phyloP scores from a whole-genome alignment of 37 sponge, comb jelly and placozoan species.

The Trichoplax adhaerens region DNA sequence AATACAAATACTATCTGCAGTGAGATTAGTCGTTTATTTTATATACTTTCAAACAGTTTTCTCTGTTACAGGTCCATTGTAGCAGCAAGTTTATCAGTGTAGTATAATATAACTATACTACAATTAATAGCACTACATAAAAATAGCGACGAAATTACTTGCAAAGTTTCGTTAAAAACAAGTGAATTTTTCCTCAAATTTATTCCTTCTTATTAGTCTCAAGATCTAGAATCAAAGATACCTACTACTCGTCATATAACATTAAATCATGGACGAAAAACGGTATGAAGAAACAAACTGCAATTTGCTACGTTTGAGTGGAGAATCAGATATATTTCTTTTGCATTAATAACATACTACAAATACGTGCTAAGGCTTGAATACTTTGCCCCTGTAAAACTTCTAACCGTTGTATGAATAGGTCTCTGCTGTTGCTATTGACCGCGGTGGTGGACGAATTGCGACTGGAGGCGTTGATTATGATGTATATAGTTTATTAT shows the following conservation, averaged over 20 bases:
- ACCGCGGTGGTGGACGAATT: slow-evolving; percentile 79
- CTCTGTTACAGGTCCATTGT: too few species aligned
- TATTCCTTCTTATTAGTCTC: too few species aligned
- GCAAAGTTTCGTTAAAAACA: too few species aligned
- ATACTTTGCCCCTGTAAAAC: neutral
- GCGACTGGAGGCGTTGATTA: slow-evolving; percentile 83
- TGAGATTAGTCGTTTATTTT: too few species aligned
- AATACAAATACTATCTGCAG: too few species aligned
- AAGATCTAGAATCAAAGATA: slow-evolving; percentile 21
- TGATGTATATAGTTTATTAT: slow-evolving; percentile 21
- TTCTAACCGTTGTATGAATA: slow-evolving; percentile 8
- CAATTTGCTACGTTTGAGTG: neutral
- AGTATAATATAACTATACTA: too few species aligned
- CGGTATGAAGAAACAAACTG: slow-evolving; percentile 14
- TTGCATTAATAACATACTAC: neutral
- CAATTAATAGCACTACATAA: too few species aligned
- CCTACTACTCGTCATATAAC: slow-evolving; percentile 61
- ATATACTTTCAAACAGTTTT: too few species aligned
- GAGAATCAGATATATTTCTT: neutral
- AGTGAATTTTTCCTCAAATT: too few species aligned
- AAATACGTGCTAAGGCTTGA: neutral
- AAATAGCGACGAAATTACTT: too few species aligned
- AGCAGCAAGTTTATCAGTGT: too few species aligned
- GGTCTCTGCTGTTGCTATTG: slow-evolving; percentile 74
- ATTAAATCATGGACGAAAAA: slow-evolving; percentile 59